A percentile compares a stretch with the other conserved stretches of the same genome.
These are phyloP conservation scores for Wasmannia auropunctata DNA, from an alignment of 1,140 invertebrate species.

Conservation along the genomic window DNA sequence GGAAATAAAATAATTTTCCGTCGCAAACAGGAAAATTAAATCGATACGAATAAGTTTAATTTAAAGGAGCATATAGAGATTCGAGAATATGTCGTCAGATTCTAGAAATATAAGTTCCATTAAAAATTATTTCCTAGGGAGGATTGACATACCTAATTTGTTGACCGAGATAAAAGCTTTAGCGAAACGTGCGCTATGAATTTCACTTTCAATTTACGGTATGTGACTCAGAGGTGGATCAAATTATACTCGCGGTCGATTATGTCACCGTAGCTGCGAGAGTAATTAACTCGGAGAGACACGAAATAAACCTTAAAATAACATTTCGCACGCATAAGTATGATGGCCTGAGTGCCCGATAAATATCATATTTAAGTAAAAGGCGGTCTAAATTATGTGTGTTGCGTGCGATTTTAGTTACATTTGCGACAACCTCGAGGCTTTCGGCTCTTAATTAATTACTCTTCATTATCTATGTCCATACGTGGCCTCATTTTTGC, in stretches of 20 bases:
- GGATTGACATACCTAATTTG: neutral
- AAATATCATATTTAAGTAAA: constrained; percentile 61
- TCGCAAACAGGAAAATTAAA: neutral
- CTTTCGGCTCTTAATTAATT: constrained; percentile 43
- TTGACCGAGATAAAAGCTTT: constrained; percentile 42
- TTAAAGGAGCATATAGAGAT: neutral
- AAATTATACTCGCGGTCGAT: constrained; percentile 24
- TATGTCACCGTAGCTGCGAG: constrained; percentile 23
- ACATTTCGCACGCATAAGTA: constrained; percentile 23
- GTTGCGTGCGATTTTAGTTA: neutral
- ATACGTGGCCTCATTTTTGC: neutral
- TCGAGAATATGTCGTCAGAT: neutral
- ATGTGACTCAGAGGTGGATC: constrained; percentile 2
- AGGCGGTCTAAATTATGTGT: neutral
- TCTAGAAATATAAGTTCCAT: neutral
- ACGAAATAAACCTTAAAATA: constrained; percentile 31
- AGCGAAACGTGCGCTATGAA: neutral
- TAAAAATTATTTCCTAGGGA: neutral
- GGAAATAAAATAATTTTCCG: neutral
- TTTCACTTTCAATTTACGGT: constrained; percentile 37
- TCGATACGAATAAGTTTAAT: neutral
- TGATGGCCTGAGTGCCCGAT: neutral
- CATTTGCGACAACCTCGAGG: constrained; percentile 57
- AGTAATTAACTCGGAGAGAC: constrained; percentile 37
- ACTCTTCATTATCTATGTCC: neutral